phyloP scores from a whole-genome alignment of 2,113 vertebrate species.

The Aptenodytes forsteri region DNA sequence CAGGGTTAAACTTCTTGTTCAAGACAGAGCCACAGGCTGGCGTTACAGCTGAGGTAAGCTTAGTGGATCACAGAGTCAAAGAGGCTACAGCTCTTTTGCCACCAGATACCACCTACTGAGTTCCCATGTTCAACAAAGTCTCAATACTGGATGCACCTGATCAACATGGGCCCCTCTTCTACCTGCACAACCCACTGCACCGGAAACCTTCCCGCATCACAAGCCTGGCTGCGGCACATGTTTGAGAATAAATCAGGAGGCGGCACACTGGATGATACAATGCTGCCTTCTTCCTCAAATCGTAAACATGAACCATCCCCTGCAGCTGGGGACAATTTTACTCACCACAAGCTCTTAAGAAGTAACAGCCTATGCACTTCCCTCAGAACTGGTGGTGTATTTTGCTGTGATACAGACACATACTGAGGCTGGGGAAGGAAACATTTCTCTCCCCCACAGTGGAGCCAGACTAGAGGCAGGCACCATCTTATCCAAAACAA shows the following conservation, averaged over 20 bases:
- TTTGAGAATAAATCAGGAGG: neutral
- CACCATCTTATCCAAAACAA: neutral
- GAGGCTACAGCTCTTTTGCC: neutral
- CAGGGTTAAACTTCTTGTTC: neutral
- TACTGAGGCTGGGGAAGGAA: neutral
- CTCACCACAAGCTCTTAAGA: neutral
- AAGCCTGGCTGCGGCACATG: neutral
- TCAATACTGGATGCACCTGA: neutral
- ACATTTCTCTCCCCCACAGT: neutral
- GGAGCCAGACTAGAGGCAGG: neutral
- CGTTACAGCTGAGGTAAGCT: neutral
- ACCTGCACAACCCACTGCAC: neutral
- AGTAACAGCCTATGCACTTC: neutral
- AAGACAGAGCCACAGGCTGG: neutral
- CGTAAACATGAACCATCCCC: neutral
- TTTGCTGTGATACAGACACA: neutral
- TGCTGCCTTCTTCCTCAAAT: neutral
- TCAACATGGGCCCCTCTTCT: neutral
- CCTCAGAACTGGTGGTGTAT: neutral
- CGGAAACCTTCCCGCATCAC: neutral
- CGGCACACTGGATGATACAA: neutral
- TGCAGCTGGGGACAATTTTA: slow-evolving; percentile 22
- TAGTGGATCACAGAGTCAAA: neutral
- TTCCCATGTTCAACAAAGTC: neutral
- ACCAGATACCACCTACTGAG: neutral